Evolutionary conservation across 1,140 invertebrate genomes (phyloP), one percentile per base, ranked within the genome.

Genomic region (Drosophila chauvacae): DNA sequence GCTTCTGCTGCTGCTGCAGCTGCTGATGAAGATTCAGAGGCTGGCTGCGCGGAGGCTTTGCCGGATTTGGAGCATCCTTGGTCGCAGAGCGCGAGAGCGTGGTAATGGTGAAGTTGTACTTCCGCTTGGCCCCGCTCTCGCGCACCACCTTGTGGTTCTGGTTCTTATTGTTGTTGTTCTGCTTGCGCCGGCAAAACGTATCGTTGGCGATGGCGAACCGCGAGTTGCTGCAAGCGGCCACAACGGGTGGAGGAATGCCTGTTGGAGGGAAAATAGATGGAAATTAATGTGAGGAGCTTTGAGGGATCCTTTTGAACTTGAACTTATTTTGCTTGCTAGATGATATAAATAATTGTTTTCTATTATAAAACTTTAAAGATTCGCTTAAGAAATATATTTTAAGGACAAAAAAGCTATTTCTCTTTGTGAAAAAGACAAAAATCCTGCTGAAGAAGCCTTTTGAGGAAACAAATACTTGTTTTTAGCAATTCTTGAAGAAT

Each of bases 41-140:
- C 33, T 59, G 64, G 4, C 4, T 13, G 35, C 51, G 51, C 47
- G n/a, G 62, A 2, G 50, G 70, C 41, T 74, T 74, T 4, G 47
- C 33, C 14, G 72, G 50, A 11, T 50, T 37, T 3, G 69, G 48
- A 26, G 23, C 30, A 42, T 64, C 79, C 28, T 87, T 84, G 26
- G 79, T 65, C 16, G 74, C 62, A 20, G 73, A 90, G 35, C 88
- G 60, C 14, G 90, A 91, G 23, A 91, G 62, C 42, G 91, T 92
- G 23, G 91, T 92, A 41, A 92, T 92, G 20, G 91, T 92, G 37
- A 92, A 92, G 73, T 92, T 92, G 57, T 92, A 91, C 58, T 80
- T 91, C 66, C 72, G 77, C 53, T 77, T 90, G 62, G 81, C 77
- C n/a, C 82, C 77, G 30, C 65, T 69, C 37, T 86, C 82, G 35